phyloP scores from a whole-genome alignment of 1,140 invertebrate species.

The Scaptomyza pallida region DNA sequence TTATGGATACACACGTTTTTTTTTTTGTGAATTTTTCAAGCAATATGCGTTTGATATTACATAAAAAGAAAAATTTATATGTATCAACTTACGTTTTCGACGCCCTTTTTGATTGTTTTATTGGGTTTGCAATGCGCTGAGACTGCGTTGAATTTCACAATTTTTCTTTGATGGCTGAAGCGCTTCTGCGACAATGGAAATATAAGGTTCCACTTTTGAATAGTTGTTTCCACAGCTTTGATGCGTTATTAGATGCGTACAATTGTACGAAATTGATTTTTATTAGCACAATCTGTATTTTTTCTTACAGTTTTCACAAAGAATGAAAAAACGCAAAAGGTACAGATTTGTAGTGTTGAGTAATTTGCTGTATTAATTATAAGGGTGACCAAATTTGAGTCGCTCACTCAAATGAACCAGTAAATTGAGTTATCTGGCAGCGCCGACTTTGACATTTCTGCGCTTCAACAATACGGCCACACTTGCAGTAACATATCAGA shows the following conservation, averaged over 20 bases:
- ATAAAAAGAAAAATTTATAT: neutral
- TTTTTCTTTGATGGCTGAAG: slow-evolving; percentile 11
- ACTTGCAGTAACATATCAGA: slow-evolving; percentile 7
- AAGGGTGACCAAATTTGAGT: neutral
- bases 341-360: slow-evolving; percentile 20
- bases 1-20: slow-evolving; percentile 8
- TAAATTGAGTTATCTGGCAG: slow-evolving; percentile 2
- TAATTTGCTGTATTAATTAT: neutral
- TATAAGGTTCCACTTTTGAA: neutral
- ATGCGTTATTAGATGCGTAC: neutral
- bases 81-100: slow-evolving; percentile 22
- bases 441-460: neutral
- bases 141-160: slow-evolving; percentile 18
- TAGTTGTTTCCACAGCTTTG: slow-evolving; percentile 18
- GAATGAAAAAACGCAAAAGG: slow-evolving; percentile 23
- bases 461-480: slow-evolving; percentile 1
- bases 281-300: slow-evolving; percentile 4
- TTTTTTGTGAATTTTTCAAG: neutral
- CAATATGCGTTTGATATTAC: neutral
- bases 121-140: neutral
- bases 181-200: neutral
- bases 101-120: slow-evolving; percentile 3
- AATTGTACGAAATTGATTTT: neutral
- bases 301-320: slow-evolving; percentile 34
- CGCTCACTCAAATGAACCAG: neutral